phyloP scores from a whole-genome alignment of 2,888 invertebrate genomes.

The Linyphia triangularis region DNA sequence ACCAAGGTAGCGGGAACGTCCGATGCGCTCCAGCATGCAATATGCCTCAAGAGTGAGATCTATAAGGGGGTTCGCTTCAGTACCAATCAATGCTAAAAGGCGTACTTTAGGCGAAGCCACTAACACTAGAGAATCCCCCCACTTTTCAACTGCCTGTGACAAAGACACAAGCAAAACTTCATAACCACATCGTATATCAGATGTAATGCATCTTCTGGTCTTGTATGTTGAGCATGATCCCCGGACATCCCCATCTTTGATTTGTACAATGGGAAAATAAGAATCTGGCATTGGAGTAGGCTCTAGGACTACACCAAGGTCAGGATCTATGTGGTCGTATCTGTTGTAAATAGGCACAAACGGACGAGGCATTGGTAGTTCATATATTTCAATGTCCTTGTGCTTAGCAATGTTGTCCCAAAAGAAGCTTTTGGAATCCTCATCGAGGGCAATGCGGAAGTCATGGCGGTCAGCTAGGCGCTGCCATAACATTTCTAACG shows the following conservation, averaged over 20 bases:
- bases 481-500: conserved; percentile 84
- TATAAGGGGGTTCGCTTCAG: conserved; percentile 80
- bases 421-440: conserved; percentile 82
- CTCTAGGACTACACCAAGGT: conserved; percentile 75
- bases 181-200: conserved; percentile 79
- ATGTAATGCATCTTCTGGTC: conserved; percentile 82
- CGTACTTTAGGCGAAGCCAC: conserved; percentile 86
- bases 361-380: conserved; percentile 83
- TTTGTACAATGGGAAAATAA: conserved; percentile 83
- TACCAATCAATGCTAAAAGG: conserved; percentile 83
- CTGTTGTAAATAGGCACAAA: conserved; percentile 81
- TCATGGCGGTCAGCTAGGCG: conserved; percentile 82
- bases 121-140: conserved; percentile 85
- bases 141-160: conserved; percentile 82
- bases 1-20: conserved; percentile 85
- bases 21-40: conserved; percentile 87
- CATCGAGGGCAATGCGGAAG: conserved; percentile 81
- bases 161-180: conserved; percentile 79
- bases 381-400: conserved; percentile 83
- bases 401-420: conserved; percentile 84
- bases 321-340: conserved; percentile 76
- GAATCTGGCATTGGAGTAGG: conserved; percentile 83
- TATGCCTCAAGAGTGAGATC: conserved; percentile 84
- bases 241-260: conserved; percentile 82
- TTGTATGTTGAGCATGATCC: conserved; percentile 86